phyloP scores from a whole-genome alignment of 2,113 vertebrate species.

The Oreochromis tanganicae region DNA sequence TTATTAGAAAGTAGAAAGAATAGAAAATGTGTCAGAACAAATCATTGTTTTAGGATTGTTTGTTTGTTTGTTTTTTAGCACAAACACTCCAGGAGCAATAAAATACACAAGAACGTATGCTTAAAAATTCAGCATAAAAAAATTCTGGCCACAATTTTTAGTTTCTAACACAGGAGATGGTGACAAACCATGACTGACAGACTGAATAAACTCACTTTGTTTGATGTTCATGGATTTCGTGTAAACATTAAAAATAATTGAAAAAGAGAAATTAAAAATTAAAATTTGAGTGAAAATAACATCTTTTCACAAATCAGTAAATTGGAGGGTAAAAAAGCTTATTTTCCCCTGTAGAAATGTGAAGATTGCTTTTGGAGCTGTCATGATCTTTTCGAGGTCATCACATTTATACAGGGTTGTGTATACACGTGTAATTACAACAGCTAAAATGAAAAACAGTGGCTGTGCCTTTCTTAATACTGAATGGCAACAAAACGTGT shows the following conservation, averaged over 20 bases:
- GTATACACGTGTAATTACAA: not conserved
- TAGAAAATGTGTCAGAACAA: too few species aligned
- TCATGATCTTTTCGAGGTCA: rapidly evolving
- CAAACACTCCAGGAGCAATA: rapidly evolving
- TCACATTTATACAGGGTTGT: not conserved
- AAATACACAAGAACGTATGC: not conserved
- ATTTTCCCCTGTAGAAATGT: not conserved
- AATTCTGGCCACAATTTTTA: not conserved
- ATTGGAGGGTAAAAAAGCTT: not conserved
- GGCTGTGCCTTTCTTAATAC: not conserved
- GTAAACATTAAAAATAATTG: not conserved
- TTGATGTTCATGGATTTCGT: not conserved
- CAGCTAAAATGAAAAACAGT: not conserved
- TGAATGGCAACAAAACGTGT: not conserved
- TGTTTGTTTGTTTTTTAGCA: too few species aligned
- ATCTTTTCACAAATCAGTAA: not conserved
- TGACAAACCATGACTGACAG: not conserved
- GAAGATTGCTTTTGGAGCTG: not conserved
- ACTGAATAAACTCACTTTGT: rapidly evolving
- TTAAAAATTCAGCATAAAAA: not conserved
- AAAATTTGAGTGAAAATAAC: not conserved
- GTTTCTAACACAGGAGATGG: not conserved
- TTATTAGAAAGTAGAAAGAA: too few species aligned
- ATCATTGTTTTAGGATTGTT: too few species aligned
- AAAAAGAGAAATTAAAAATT: not conserved